phyloP scores from a whole-genome alignment of 2,888 invertebrate species.

The Drosophila flavopinicola region DNA sequence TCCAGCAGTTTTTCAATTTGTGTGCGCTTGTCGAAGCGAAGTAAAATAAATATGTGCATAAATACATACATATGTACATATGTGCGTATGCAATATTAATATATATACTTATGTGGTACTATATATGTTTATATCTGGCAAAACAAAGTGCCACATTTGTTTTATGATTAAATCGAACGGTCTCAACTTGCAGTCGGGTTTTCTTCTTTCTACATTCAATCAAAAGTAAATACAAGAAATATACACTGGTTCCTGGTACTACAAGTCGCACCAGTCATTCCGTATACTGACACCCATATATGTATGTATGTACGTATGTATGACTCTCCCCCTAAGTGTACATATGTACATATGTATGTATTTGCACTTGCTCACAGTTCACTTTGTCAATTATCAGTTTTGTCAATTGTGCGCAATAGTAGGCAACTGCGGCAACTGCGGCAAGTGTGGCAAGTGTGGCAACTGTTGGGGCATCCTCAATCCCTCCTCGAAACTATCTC shows the following conservation, averaged over 20 bases:
- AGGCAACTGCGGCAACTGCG: no score
- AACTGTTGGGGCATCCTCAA: no score
- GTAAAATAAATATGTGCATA: constrained; percentile 7
- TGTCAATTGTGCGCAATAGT: no score
- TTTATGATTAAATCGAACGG: constrained; percentile 45
- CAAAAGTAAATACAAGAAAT: constrained; percentile 47
- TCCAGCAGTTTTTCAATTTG: constrained; percentile 31
- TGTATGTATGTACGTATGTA: background rate
- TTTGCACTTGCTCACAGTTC: no score
- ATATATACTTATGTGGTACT: constrained; percentile 10
- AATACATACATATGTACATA: background rate
- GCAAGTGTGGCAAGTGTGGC: no score
- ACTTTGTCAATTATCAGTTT: constrained; percentile 4
- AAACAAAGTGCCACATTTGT: constrained; percentile 51
- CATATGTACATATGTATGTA: no score
- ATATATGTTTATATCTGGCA: constrained; percentile 23
- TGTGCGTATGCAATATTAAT: constrained; percentile 2
- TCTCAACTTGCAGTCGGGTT: constrained; percentile 36
- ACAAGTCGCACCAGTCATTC: constrained; percentile 15
- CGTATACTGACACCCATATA: constrained; percentile 33
- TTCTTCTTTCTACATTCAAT: constrained; percentile 56
- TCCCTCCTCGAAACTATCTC: constrained; percentile 8
- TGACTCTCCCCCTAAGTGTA: background rate
- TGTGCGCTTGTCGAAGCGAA: constrained; percentile 16
- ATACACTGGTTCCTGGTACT: constrained; percentile 37